Base-by-base conservation (phyloP, 2,797 vertebrate genomes). In the Chelon labrosus region DNA sequence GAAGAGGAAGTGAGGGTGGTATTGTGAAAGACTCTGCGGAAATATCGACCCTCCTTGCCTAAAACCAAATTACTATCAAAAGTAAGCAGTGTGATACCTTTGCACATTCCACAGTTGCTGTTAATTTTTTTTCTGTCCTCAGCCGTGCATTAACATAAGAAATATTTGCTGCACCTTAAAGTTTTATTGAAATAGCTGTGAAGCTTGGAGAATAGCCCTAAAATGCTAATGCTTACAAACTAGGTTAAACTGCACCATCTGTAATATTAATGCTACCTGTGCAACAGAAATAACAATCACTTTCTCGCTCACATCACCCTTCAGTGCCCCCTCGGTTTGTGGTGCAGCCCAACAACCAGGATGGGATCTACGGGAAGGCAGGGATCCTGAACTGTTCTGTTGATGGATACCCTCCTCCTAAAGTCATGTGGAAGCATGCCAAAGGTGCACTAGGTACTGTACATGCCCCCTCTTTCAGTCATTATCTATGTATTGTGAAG, bases 341-440 rank as follows among this genome's bases (percentile, higher is more conserved):
- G 89, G 98, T 99, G 50, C 98, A 99, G 70, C 98, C 98, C 81
- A 99, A 99, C 92, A 99, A 99, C 88, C 98, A 99, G 87, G 98
- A 99, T 10, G 98, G 98, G 70, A 99, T 99, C 88, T 99, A 99
- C 0, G 98, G 98, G 42, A 99, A 98, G 86, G 96, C 97, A 0
- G 98, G 97, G 2, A 97, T 99, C 88, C 92, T 99, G 20, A 99
- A 99, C 88, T 99, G 98, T 77, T 99, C 98, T 0, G 98, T 99
- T 14, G 97, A 99, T 0, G 98, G 98, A 55, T 99, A 99, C 74
- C 98, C 98, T 0, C 98, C 98, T 31, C 98, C 98, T 0, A 98
- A 99, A 88, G 98, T 99, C 88, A 97, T 99, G 96, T 99, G 98
- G 98, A 99, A 99, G 53, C 98, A 99, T 0, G 97, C 97, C 37